A percentile compares a stretch with the other conserved stretches of the same genome.
Conservation (phyloP, 2,113 vertebrate genomes). For the Periophthalmus modestus region DNA sequence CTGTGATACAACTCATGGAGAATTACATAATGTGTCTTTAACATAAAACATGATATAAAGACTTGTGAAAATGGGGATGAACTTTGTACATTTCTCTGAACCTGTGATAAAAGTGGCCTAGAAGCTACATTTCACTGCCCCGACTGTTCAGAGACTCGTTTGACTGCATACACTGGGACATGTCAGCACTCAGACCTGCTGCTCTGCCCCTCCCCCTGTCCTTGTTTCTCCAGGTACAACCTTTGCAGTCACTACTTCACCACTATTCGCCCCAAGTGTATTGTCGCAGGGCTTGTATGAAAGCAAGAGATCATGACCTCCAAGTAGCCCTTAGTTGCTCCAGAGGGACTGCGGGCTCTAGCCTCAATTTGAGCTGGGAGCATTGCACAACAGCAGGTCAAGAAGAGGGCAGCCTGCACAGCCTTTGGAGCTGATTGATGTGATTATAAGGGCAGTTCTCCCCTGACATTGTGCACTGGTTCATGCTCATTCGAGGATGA, state of each 20-base stretch:
- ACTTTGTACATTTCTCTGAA: neutral
- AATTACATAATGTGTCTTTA: neutral
- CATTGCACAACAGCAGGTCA: conserved; percentile 70
- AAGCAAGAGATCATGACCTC: conserved; percentile 51
- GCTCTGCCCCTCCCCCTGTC: neutral
- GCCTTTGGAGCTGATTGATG: conserved; percentile 44
- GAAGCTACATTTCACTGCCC: neutral
- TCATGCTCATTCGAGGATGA: conserved; percentile 2
- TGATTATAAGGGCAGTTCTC: conserved; percentile 36
- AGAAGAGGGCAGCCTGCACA: conserved; percentile 56
- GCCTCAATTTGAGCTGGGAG: conserved; percentile 54
- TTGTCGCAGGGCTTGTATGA: conserved; percentile 29
- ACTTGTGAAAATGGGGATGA: neutral
- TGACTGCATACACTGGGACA: neutral
- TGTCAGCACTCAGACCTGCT: neutral
- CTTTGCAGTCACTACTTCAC: conserved; percentile 12
- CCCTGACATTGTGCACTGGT: conserved; percentile 27
- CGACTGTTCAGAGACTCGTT: neutral
- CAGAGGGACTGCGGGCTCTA: conserved; percentile 48
- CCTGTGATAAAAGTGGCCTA: neutral
- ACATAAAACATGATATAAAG: neutral
- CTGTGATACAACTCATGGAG: neutral
- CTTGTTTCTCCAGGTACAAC: conserved; percentile 19
- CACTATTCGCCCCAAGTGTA: conserved; percentile 15
- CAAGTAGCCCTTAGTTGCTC: conserved; percentile 34